Base-by-base conservation (phyloP, 2,113 vertebrate species). In the Cyphomyrus discorhynchus region DNA sequence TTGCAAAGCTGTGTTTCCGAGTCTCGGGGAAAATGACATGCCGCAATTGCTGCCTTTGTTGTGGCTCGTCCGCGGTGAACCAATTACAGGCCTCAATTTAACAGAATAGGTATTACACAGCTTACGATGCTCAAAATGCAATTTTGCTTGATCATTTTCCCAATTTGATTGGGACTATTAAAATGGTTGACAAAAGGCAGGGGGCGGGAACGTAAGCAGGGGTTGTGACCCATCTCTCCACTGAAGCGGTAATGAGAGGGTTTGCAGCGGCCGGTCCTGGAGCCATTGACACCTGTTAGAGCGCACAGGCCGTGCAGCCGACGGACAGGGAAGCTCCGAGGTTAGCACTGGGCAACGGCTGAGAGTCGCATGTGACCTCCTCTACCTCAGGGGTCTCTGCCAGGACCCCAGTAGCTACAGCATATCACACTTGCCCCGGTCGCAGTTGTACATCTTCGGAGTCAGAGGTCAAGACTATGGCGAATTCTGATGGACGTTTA, bases 81-180 rank as follows among this genome's bases (percentile, higher is more conserved):
- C 97, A 99, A 99, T 99, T 99, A 99, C 91, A 95, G 96, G 96
- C 97, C 97, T 97, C 97, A 98, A 98, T 99, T 98, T 97, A 97
- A 96, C 95, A 97, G 97, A 98, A 98, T 97, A 98, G 97, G 96
- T 98, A 98, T 98, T 98, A 99, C 97, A 95, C 97, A 99, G 98
- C 96, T 99, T 99, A 99, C 96, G 96, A 95, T 97, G 97, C 97
- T 98, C 97, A 96, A 97, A 97, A 98, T 97, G 97, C 97, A 97
- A 97, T 98, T 97, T 97, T 95, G 97, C 97, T 97, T 96, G 97
- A 97, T 97, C 97, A 98, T 99, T 99, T 99, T 95, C 97, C 97
- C 97, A 94, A 97, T 96, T 97, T 98, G 97, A 99, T 98, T 98
- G 97, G 97, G 96, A 98, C 98, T 97, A 97, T 98, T 97, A 96